These are phyloP conservation scores for Siniperca knerii DNA, from an alignment of 2,113 vertebrate species.

Conservation along the genomic window DNA sequence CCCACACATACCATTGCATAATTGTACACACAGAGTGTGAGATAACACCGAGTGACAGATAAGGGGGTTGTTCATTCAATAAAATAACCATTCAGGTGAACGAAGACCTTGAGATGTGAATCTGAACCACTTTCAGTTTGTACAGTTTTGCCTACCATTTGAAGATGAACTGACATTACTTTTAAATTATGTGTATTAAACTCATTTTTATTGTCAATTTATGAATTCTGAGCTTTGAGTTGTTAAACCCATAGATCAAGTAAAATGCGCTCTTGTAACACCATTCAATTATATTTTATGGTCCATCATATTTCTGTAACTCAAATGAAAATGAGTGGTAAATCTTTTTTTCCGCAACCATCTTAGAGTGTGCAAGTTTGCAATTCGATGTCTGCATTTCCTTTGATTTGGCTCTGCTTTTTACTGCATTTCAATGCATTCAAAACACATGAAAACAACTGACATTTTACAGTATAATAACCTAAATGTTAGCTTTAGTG, in stretches of 20 bases:
- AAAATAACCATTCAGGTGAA: conserved; percentile 20
- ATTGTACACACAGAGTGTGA: conserved; percentile 17
- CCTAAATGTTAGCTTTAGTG: neutral
- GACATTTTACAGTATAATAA: neutral
- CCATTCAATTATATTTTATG: conserved; percentile 8
- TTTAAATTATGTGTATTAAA: neutral
- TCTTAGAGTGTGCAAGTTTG: neutral
- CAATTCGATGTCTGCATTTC: neutral
- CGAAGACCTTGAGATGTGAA: conserved; percentile 20
- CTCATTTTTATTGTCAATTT: neutral
- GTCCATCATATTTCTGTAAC: neutral
- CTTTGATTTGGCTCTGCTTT: neutral
- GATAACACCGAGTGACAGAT: conserved; percentile 35
- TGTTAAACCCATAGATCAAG: conserved; percentile 7
- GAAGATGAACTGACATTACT: neutral
- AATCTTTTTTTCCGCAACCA: neutral
- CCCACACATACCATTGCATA: conserved; percentile 42
- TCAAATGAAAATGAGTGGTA: neutral
- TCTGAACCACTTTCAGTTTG: neutral
- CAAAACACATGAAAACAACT: neutral
- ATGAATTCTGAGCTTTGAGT: neutral
- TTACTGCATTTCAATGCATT: neutral
- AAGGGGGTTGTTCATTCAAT: conserved; percentile 14
- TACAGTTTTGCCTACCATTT: neutral
- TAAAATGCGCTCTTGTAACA: neutral